Evolutionary conservation across 2,113 vertebrate species (phyloP).

Genomic region (Cyanoramphus novaezelandiae): DNA sequence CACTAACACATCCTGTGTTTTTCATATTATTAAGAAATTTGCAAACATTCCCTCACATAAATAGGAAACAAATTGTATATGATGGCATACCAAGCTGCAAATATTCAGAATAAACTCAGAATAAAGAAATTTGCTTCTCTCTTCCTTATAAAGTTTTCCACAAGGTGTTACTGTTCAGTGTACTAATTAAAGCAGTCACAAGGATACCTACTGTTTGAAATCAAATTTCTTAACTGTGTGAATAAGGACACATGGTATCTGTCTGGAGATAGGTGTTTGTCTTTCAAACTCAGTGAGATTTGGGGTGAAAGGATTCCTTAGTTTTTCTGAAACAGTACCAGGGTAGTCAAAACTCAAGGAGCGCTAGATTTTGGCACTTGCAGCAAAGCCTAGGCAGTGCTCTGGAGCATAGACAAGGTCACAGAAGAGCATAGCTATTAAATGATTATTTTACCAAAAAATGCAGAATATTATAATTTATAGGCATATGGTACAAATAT

Average conservation of each 20-base stretch:
- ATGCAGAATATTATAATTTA: background rate
- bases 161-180: background rate
- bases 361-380: background rate
- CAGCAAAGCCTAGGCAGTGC: background rate
- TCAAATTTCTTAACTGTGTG: background rate
- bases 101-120: background rate
- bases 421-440: background rate
- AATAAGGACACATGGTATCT: background rate
- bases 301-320: background rate
- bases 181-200: background rate
- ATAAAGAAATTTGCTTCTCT: background rate
- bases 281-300: background rate
- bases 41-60: background rate
- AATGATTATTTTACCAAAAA: background rate
- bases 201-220: background rate
- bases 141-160: background rate
- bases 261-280: background rate
- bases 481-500: background rate
- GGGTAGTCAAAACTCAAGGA: background rate
- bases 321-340: background rate
- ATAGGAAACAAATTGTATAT: background rate
- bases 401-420: background rate
- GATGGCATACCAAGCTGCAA: background rate
- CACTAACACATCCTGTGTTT: background rate
- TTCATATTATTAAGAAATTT: background rate